Conservation (phyloP, 2,113 vertebrate genomes). For the Phrynocephalus versicolor region DNA sequence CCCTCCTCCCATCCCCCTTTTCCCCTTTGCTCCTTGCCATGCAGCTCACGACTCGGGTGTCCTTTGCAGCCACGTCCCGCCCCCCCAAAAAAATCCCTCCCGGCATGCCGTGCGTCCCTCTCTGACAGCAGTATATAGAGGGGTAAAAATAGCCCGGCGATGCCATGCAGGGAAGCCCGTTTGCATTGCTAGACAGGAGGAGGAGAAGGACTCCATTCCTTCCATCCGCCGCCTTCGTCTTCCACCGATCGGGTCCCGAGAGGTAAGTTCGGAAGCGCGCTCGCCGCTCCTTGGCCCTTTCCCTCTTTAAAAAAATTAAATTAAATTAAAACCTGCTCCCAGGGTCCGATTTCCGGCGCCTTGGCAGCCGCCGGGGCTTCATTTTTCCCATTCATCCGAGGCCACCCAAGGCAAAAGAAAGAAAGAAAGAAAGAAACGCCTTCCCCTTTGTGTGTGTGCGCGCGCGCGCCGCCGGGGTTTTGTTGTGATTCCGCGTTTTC, state of each 20-base stretch:
- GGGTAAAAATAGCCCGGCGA: constrained; percentile 55
- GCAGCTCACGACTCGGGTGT: background rate
- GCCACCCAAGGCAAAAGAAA: background rate
- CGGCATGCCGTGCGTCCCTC: constrained; percentile 65
- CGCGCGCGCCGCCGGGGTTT: no score
- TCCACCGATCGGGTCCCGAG: constrained; percentile 37
- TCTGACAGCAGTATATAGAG: constrained; percentile 71
- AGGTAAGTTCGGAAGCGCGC: constrained; percentile 69
- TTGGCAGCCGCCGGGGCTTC: background rate
- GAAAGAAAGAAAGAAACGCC: background rate
- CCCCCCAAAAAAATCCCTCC: constrained; percentile 49
- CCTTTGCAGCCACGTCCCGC: constrained; percentile 16
- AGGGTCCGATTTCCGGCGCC: no score
- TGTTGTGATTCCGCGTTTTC: no score
- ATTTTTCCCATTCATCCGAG: background rate
- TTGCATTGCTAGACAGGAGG: background rate
- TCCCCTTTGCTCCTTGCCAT: no score
- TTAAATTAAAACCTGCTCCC: no score
- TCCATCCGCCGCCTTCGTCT: background rate
- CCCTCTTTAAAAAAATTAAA: background rate
- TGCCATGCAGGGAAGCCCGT: constrained; percentile 52
- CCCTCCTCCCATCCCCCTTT: background rate
- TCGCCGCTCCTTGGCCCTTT: no score
- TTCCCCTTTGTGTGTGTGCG: background rate
- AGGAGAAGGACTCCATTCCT: background rate